phyloP scores from a whole-genome alignment of 2,113 vertebrate genomes.

The Pangasianodon hypophthalmus region DNA sequence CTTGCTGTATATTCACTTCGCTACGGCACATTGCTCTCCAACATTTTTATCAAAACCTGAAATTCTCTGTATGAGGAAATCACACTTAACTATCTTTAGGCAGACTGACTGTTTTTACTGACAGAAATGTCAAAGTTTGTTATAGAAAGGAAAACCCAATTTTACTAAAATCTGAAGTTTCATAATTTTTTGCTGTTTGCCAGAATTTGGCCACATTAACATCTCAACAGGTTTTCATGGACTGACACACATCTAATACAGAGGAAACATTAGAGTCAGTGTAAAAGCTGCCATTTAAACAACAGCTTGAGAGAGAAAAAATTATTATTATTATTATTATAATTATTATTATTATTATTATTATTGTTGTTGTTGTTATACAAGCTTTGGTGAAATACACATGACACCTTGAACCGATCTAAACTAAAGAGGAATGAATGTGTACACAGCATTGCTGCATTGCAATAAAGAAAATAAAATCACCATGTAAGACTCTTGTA shows the following conservation, averaged over 20 bases:
- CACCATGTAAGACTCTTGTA: neutral
- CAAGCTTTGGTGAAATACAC: neutral
- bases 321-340: too few relatives aligned
- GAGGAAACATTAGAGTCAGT: neutral
- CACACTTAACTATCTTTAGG: neutral
- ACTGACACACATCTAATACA: neutral
- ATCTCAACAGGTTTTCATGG: neutral
- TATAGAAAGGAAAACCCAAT: neutral
- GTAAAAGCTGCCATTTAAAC: too few relatives aligned
- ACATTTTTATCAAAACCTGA: neutral
- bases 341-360: too few relatives aligned
- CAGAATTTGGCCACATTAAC: neutral
- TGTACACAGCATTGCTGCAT: neutral
- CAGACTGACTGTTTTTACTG: neutral
- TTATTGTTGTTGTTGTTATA: too few relatives aligned
- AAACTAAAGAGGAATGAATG: neutral
- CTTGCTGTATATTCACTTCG: neutral
- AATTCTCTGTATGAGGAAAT: neutral
- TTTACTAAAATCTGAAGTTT: neutral
- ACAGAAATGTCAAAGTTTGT: neutral
- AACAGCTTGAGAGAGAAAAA: too few relatives aligned
- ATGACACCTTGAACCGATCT: neutral
- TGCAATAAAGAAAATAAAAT: neutral
- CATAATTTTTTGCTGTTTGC: neutral
- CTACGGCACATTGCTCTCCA: neutral